Evolutionary conservation across 2,113 vertebrate species (phyloP).

Genomic region (Microcebus lehilahytsara): DNA sequence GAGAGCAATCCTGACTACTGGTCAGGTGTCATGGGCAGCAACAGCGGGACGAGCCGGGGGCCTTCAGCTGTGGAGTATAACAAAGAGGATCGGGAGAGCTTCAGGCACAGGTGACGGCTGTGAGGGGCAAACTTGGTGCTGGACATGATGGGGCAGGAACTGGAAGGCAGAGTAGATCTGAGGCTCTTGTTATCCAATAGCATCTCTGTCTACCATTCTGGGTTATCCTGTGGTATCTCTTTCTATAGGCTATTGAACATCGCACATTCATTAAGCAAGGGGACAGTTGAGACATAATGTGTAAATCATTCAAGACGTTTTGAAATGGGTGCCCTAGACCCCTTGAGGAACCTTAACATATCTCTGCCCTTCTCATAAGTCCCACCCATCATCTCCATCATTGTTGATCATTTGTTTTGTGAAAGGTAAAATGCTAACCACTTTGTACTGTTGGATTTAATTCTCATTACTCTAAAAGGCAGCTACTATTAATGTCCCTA

Average conservation of each 20-base stretch:
- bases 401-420: background rate
- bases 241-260: background rate
- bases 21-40: constrained; percentile 80
- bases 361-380: background rate
- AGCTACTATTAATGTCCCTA: background rate
- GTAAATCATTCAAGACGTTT: background rate
- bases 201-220: background rate
- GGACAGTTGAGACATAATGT: background rate
- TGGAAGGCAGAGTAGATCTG: background rate
- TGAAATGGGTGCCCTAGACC: background rate
- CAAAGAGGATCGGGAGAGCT: constrained; percentile 84
- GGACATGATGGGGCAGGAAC: background rate
- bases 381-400: background rate
- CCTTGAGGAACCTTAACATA: background rate
- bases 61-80: constrained; percentile 82
- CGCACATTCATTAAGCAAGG: background rate
- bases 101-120: constrained; percentile 81
- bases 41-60: constrained; percentile 80
- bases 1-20: constrained; percentile 86
- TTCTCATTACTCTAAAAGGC: background rate
- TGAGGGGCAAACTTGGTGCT: background rate
- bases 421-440: background rate
- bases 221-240: background rate
- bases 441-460: background rate
- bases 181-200: fast-evolving